phyloP scores from a whole-genome alignment of 2,888 invertebrate species.

The Erpobdella octoculata region DNA sequence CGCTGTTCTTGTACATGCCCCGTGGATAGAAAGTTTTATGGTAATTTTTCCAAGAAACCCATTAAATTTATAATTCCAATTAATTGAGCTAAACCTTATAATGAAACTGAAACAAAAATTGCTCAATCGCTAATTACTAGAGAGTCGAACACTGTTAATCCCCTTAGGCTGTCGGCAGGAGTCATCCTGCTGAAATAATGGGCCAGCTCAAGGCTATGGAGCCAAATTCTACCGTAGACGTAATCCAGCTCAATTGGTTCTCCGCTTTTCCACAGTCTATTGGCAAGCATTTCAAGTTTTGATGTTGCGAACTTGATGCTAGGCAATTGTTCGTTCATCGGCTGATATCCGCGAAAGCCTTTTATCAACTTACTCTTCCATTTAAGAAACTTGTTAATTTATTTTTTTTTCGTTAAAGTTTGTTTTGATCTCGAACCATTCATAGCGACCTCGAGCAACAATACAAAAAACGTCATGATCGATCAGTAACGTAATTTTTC shows the following conservation, averaged over 20 bases:
- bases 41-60: too few species aligned
- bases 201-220: slow-evolving; percentile 21
- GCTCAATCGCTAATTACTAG: neutral
- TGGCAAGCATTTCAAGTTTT: slow-evolving; percentile 26
- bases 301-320: slow-evolving; percentile 7
- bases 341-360: neutral
- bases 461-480: slow-evolving; percentile 8
- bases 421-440: neutral
- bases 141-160: neutral
- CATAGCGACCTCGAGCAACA: neutral
- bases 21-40: too few species aligned
- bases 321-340: slow-evolving; percentile 13
- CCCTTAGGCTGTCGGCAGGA: neutral
- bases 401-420: neutral
- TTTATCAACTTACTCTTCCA: neutral
- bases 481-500: slow-evolving; percentile 17
- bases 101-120: neutral
- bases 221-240: slow-evolving; percentile 22
- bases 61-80: too few species aligned
- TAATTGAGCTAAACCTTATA: too few species aligned
- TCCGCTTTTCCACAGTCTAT: slow-evolving; percentile 21
- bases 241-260: slow-evolving; percentile 25
- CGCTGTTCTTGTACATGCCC: too few species aligned
- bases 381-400: neutral
- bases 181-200: slow-evolving; percentile 14